phyloP scores from a whole-genome alignment of 2,797 vertebrate species.

The Neosilurus hyrtlii region DNA sequence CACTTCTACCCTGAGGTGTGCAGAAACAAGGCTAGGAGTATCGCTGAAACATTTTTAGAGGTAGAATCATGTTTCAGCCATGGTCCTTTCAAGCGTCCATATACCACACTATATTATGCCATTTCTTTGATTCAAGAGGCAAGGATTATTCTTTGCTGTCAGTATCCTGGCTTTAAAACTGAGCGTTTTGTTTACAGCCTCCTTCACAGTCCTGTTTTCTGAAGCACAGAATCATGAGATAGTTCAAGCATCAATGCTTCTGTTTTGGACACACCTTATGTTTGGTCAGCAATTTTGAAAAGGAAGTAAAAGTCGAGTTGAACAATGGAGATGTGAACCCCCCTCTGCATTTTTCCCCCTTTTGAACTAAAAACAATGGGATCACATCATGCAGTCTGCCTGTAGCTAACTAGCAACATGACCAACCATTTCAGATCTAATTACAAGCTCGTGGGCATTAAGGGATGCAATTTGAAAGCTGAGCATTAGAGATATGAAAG shows the following conservation, averaged over 20 bases:
- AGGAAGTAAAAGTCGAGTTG: slow-evolving; percentile 23
- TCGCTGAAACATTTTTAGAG: background rate
- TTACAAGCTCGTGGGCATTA: slow-evolving; percentile 42
- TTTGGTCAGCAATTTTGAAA: slow-evolving; percentile 23
- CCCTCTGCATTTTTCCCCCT: background rate
- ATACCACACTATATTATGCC: background rate
- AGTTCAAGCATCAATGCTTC: background rate
- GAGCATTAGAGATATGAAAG: slow-evolving; percentile 22
- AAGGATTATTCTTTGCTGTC: background rate
- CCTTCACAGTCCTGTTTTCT: background rate
- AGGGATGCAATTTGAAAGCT: slow-evolving; percentile 36
- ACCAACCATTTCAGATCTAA: slow-evolving; percentile 42
- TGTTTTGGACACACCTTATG: slow-evolving; percentile 17
- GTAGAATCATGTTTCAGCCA: background rate
- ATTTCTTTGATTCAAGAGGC: background rate
- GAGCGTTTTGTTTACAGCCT: background rate
- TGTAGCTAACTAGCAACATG: slow-evolving; percentile 1
- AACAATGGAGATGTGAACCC: background rate
- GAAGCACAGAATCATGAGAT: slow-evolving; percentile 3
- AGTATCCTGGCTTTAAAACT: background rate
- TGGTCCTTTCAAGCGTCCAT: background rate
- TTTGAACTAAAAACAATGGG: slow-evolving; percentile 17
- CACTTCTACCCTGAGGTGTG: background rate
- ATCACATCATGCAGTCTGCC: slow-evolving; percentile 3
- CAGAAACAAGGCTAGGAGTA: background rate